Conservation (phyloP, 2,113 vertebrate genomes). For the Rhabdornis inornatus region DNA sequence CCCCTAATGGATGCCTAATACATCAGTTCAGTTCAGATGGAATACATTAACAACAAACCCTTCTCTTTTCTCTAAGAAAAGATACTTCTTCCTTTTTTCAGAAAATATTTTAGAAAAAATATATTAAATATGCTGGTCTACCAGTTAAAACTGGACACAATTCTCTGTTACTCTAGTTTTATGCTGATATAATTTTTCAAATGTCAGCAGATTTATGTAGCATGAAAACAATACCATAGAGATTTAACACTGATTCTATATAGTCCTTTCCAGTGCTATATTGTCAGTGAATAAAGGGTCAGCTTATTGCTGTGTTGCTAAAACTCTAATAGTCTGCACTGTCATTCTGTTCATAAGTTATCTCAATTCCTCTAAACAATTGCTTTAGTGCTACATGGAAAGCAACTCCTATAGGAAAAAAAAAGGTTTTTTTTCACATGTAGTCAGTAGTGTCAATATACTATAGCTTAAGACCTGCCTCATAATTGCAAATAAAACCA, state of each 20-base stretch:
- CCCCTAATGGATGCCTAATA: neutral
- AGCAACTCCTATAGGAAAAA: neutral
- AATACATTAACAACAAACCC: neutral
- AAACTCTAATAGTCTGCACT: neutral
- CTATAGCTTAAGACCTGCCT: neutral
- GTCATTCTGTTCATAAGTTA: neutral
- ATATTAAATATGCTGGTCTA: neutral
- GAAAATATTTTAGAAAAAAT: neutral
- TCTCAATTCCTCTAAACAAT: neutral
- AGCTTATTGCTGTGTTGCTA: neutral
- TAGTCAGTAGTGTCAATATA: neutral
- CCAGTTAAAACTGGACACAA: neutral
- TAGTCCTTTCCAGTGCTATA: neutral
- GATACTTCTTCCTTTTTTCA: fast-evolving
- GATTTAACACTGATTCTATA: neutral
- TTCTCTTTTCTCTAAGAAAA: neutral
- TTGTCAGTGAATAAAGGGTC: neutral
- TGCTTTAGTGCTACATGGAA: neutral
- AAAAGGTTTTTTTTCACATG: neutral
- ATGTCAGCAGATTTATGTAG: neutral
- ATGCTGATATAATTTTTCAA: neutral
- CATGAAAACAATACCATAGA: neutral
- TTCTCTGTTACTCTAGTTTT: neutral
- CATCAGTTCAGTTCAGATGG: neutral
- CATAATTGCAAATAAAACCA: neutral